A percentile compares a stretch with the other conserved stretches of the same genome.
Evolutionary conservation across 30 jellyfish, hydroid and myxozoan species (phyloP).

Genomic region (Hydractinia echinata): DNA sequence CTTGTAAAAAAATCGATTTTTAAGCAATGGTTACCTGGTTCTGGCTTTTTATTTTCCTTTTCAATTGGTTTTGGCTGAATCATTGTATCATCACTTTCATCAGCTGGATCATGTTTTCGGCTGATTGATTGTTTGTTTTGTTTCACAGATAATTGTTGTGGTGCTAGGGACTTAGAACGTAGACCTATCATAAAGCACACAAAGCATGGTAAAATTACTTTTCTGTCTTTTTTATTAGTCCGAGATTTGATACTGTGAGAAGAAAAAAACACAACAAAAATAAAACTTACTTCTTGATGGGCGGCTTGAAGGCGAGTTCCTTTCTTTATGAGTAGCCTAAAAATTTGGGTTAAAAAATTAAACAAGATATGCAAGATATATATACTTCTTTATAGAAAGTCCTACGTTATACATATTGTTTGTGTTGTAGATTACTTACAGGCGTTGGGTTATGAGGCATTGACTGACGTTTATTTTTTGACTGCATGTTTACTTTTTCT

Average conservation of each 20-base stretch:
- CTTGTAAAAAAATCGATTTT: background rate
- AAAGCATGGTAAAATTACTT: background rate
- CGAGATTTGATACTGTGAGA: background rate
- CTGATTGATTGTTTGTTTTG: background rate
- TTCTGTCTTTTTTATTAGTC: background rate
- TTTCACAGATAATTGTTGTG: background rate
- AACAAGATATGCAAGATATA: too few species aligned
- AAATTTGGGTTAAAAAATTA: too few species aligned
- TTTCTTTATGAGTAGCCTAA: too few species aligned
- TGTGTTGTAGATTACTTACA: background rate
- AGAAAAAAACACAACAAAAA: background rate
- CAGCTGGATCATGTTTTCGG: background rate
- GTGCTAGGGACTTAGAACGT: slow-evolving; percentile 32
- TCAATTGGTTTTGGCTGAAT: slow-evolving; percentile 8
- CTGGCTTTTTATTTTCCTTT: slow-evolving; percentile 28
- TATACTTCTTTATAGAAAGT: too few species aligned
- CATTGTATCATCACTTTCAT: slow-evolving; percentile 10
- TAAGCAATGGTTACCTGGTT: background rate
- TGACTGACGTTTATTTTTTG: slow-evolving; percentile 24
- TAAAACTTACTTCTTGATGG: too few species aligned
- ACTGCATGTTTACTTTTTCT: slow-evolving; percentile 43
- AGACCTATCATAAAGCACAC: background rate
- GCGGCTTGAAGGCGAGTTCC: too few species aligned
- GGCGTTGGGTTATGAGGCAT: slow-evolving; percentile 25
- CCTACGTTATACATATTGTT: too few species aligned